Conservation (phyloP, 2,888 invertebrate genomes). For the Siphlonurus alternatus region DNA sequence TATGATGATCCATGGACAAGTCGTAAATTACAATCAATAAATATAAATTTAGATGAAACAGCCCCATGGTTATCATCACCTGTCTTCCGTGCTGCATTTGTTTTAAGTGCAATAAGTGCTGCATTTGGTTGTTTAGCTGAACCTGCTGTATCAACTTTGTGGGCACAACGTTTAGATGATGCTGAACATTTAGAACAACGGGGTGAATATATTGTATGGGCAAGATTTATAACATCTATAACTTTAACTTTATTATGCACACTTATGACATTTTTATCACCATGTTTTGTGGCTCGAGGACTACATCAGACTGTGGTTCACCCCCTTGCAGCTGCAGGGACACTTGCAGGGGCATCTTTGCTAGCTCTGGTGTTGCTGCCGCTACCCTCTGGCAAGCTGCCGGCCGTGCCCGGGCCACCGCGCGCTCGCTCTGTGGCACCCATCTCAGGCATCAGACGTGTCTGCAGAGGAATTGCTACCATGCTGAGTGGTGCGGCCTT, state of each 20-base stretch:
- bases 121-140: constrained; percentile 8
- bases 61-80: neutral
- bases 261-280: neutral
- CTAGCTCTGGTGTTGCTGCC: neutral
- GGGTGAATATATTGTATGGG: constrained; percentile 8
- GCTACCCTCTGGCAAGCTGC: neutral
- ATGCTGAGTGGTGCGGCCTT: constrained; percentile 7
- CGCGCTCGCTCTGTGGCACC: neutral
- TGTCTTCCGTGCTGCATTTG: constrained; percentile 4
- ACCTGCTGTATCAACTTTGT: constrained; percentile 6
- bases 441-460: neutral
- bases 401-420: neutral
- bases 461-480: neutral
- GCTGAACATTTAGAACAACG: constrained; percentile 9
- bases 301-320: neutral
- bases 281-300: neutral
- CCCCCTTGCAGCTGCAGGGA: neutral
- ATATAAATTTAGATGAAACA: neutral
- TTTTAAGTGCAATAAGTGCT: constrained; percentile 4
- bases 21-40: neutral
- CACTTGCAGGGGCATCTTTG: neutral
- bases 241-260: neutral
- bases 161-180: constrained; percentile 9
- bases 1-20: neutral
- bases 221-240: neutral